phyloP scores from a whole-genome alignment of 2,113 vertebrate genomes.

The Boulengeromyrus knoepffleri region DNA sequence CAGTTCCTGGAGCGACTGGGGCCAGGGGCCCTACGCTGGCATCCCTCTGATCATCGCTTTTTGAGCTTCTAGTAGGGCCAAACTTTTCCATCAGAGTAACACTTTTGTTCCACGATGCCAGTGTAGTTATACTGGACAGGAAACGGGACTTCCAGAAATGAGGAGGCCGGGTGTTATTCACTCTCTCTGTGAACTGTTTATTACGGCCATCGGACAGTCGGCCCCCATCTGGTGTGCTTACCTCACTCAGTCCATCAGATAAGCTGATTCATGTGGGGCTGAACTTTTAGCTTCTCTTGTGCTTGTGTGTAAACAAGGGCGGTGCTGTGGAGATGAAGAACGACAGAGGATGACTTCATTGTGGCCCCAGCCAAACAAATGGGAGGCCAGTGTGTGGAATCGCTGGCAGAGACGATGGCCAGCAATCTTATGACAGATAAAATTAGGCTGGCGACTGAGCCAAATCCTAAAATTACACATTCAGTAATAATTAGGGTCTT shows the following conservation, averaged over 20 bases:
- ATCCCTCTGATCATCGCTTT: not conserved
- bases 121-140: not conserved
- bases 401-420: not conserved
- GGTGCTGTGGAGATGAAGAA: not conserved
- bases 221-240: not conserved
- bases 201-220: not conserved
- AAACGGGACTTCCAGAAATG: not conserved
- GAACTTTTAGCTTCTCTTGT: not conserved
- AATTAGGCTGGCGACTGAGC: not conserved
- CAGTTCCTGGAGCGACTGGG: not conserved
- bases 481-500: not conserved
- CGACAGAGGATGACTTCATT: not conserved
- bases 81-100: not conserved
- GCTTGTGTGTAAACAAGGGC: not conserved
- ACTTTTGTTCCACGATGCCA: not conserved
- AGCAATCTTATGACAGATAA: not conserved
- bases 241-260: slow-evolving; percentile 7
- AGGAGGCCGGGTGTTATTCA: not conserved
- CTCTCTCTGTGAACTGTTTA: not conserved
- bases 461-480: not conserved
- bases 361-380: not conserved
- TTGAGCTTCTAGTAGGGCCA: not conserved
- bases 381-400: not conserved
- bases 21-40: not conserved
- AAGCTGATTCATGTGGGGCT: not conserved